A percentile compares a stretch with the other conserved stretches of the same genome.
Evolutionary conservation across 2,888 invertebrate genomes (phyloP).

Genomic region (Dugesia japonica): DNA sequence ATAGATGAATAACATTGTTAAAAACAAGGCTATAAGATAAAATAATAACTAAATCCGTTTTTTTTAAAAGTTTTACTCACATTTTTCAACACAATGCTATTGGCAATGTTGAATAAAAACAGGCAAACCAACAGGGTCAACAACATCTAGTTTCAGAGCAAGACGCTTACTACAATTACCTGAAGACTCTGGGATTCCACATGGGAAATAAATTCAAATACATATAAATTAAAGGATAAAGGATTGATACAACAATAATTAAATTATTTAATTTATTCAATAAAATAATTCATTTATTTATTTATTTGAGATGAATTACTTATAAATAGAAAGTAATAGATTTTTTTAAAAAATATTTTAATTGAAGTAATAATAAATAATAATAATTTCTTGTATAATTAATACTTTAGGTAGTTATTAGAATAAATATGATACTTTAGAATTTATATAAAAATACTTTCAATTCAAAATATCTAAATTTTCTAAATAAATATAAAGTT

Average conservation of each 20-base stretch:
- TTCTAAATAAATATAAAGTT: no score
- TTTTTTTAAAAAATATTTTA: no score
- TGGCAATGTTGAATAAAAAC: conserved; percentile 20
- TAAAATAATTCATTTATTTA: no score
- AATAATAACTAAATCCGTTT: background rate
- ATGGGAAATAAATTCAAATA: background rate
- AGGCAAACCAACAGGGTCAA: conserved; percentile 20
- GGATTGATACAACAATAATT: background rate
- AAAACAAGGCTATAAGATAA: background rate
- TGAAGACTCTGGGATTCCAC: conserved; percentile 6
- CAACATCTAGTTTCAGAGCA: conserved; percentile 14
- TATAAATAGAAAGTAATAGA: no score
- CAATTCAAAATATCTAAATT: no score
- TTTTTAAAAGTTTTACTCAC: background rate
- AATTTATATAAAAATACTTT: no score
- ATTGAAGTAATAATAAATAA: no score
- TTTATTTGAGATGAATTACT: no score
- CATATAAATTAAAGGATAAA: background rate
- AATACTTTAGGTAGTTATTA: no score
- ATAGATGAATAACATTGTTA: background rate
- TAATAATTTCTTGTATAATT: no score
- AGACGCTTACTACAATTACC: conserved; percentile 13
- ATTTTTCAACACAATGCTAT: conserved; percentile 13
- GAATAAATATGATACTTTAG: no score
- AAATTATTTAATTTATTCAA: no score